Conservation (phyloP, 2,888 invertebrate species). For the Lasioglossum villosulum region DNA sequence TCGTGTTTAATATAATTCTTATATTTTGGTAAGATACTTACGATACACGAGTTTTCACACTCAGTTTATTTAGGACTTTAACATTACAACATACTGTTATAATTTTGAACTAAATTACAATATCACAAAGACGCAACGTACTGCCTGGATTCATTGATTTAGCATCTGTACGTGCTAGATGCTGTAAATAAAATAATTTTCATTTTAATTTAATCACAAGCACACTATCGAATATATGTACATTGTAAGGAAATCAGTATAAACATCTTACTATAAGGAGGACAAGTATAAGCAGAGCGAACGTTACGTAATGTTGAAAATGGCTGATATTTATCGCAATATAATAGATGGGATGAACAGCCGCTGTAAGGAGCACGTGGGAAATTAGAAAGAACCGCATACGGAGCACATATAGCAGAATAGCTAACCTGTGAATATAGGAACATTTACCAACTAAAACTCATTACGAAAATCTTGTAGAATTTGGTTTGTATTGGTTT, state of each 20-base stretch:
- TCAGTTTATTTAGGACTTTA: background rate
- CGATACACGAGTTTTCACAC: background rate
- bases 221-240: background rate
- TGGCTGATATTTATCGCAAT: conserved; percentile 44
- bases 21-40: background rate
- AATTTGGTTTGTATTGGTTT: background rate
- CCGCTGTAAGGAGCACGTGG: conserved; percentile 25
- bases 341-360: conserved; percentile 21
- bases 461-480: background rate
- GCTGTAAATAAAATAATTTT: conserved; percentile 32
- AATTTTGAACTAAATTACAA: background rate
- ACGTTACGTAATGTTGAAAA: conserved; percentile 37
- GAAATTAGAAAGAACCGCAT: conserved; percentile 11
- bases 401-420: conserved; percentile 15
- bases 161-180: conserved; percentile 40
- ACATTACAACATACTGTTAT: background rate
- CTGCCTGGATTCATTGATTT: background rate
- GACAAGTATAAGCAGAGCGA: conserved; percentile 14
- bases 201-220: background rate
- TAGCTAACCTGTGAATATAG: conserved; percentile 15
- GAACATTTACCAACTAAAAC: background rate
- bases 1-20: background rate
- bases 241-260: background rate
- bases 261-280: conserved; percentile 46
- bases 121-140: background rate